Evolutionary conservation across 2,888 invertebrate species (phyloP).

Genomic region (Fabriciana adippe): DNA sequence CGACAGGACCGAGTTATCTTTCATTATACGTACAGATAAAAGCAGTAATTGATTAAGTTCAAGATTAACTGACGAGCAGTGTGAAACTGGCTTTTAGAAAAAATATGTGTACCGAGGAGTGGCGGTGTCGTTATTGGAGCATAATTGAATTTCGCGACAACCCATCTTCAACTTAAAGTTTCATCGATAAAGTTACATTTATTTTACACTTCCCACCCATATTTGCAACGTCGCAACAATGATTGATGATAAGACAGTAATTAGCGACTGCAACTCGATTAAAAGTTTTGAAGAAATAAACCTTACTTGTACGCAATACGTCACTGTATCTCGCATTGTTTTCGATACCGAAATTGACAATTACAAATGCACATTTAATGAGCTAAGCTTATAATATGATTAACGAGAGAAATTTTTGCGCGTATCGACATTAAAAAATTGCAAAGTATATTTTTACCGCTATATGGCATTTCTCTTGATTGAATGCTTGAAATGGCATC

Average conservation of each 20-base stretch:
- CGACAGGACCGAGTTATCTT: slow-evolving; percentile 6
- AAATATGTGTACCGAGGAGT: slow-evolving; percentile 13
- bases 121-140: slow-evolving; percentile 19
- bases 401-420: slow-evolving; percentile 52
- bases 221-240: slow-evolving; percentile 45
- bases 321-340: slow-evolving; percentile 13
- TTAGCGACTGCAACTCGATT: slow-evolving; percentile 48
- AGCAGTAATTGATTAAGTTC: slow-evolving; percentile 18
- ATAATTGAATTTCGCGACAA: slow-evolving; percentile 26
- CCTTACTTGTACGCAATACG: slow-evolving; percentile 21
- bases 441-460: slow-evolving; percentile 36
- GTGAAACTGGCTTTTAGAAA: slow-evolving; percentile 26
- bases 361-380: slow-evolving; percentile 77
- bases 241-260: slow-evolving; percentile 72
- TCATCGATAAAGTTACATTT: slow-evolving; percentile 22
- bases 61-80: slow-evolving; percentile 8
- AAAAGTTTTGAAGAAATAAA: slow-evolving; percentile 20
- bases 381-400: slow-evolving; percentile 72
- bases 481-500: slow-evolving; percentile 43
- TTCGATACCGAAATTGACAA: slow-evolving; percentile 62
- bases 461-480: slow-evolving; percentile 36
- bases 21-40: slow-evolving; percentile 14
- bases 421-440: slow-evolving; percentile 32
- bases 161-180: slow-evolving; percentile 21
- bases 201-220: slow-evolving; percentile 29